Base-by-base conservation (phyloP, 2,888 invertebrate species). In the Hirtodrosophila alboralis region DNA sequence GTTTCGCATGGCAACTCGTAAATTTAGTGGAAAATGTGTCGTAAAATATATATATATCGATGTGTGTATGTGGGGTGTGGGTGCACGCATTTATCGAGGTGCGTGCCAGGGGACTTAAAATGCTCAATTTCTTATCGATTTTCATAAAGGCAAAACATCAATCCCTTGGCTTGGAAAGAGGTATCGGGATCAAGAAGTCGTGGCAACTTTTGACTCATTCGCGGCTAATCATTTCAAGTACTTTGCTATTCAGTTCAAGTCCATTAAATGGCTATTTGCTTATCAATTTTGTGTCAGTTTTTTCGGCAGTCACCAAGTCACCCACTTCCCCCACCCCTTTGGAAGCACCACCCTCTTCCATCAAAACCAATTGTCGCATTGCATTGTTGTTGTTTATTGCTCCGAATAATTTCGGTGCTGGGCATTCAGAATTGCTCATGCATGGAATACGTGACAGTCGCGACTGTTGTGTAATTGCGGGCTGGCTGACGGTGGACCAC, bases 241-340 rank as follows among this genome's bases (percentile, higher is more conserved):
- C 72, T 65, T 60, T 38, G 54, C 43, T 75, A 78, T 79, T 75
- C 62, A 64, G 73, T 66, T 65, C 70, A 66, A 73, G 67, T 73
- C 83, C 63, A 79, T 79, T 79, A 79, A 75, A 79, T 73, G 72
- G 67, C 76, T 75, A 75, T 83, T 80, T 80, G 79, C 79, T 76
- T 80, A 83, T 79, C 76, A 76, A 76, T 83, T 79, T 63, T 57
- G 64, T 62, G 58, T 61, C 60, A 57, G 61, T 45, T 51, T 47
- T 51, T 27, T 40, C 12, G 14, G 16, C 34, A 26, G 28, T 2
- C 16, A 13, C 8, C n/a, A n/a, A n/a, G n/a, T n/a, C n/a, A n/a
- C 7, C 18, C 18, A 41, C 10, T 3, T 6, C 14, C 14, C 31
- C 31, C 9, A 7, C 2, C 10, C 7, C 30, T 38, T 23, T 23